phyloP scores from a whole-genome alignment of 2,797 vertebrate species.

The Tamandua tetradactyla region DNA sequence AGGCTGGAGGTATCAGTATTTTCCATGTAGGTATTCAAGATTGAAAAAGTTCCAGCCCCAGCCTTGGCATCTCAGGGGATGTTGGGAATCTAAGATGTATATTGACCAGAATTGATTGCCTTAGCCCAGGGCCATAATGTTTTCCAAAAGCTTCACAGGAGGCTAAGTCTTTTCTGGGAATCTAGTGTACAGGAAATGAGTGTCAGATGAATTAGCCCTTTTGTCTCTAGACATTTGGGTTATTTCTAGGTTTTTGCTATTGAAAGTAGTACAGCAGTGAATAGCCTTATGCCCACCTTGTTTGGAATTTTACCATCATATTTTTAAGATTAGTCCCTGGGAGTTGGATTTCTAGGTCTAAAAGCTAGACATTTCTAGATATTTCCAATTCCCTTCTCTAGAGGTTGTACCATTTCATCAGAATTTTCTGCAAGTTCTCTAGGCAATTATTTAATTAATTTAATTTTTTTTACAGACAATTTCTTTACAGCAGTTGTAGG shows the following conservation, averaged over 20 bases:
- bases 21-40: neutral
- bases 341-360: neutral
- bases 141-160: neutral
- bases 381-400: neutral
- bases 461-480: too few relatives aligned
- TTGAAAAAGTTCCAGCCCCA: neutral
- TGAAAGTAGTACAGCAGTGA: neutral
- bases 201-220: neutral
- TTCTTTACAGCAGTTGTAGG: too few relatives aligned
- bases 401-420: neutral
- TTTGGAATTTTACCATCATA: neutral
- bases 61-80: neutral
- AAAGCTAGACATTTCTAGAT: neutral
- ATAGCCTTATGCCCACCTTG: neutral
- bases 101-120: neutral
- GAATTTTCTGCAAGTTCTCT: neutral
- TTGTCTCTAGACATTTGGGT: neutral
- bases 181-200: neutral
- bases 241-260: neutral
- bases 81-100: neutral
- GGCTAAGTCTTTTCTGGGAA: neutral
- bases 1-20: neutral
- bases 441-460: neutral
- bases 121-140: neutral
- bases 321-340: neutral